Evolutionary conservation across 2,888 invertebrate genomes (phyloP).

Genomic region (Lycaena phlaeas): DNA sequence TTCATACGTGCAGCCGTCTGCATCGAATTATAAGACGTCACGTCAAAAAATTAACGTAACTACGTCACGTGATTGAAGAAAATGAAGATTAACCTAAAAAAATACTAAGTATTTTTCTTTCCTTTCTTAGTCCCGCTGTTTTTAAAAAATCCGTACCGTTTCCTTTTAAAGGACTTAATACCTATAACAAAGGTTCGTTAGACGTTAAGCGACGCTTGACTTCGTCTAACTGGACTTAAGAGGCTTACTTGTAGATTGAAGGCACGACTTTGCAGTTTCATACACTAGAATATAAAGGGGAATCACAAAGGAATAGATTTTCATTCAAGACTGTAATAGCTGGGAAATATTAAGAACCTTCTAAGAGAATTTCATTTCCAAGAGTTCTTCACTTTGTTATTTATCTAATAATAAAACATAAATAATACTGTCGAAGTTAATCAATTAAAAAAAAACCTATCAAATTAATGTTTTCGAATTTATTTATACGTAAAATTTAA

Average conservation of each 20-base stretch:
- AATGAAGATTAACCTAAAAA: background rate
- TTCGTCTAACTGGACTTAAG: background rate
- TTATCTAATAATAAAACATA: too few species aligned
- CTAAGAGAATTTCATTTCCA: background rate
- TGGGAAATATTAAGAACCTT: too few species aligned
- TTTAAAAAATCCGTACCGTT: background rate
- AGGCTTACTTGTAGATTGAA: background rate
- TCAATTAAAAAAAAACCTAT: too few species aligned
- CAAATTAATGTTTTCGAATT: too few species aligned
- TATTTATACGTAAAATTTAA: too few species aligned
- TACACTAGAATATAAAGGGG: background rate
- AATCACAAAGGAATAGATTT: background rate
- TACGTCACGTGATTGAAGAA: too few species aligned
- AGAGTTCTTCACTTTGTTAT: too few species aligned
- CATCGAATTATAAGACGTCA: too few species aligned
- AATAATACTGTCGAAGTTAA: too few species aligned
- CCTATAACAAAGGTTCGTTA: slow-evolving; percentile 2
- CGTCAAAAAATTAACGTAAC: too few species aligned
- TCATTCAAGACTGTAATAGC: background rate
- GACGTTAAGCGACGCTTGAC: slow-evolving; percentile 1
- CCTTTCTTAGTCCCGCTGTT: background rate
- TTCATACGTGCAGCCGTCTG: too few species aligned
- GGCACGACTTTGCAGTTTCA: slow-evolving; percentile 3
- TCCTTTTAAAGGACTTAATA: background rate
- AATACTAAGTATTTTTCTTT: too few species aligned